Percentiles rank a stretch among this genome's conserved stretches.
Evolutionary conservation across 92 coral and sea anemone species (phyloP).

Genomic region (Diadumene lineata): DNA sequence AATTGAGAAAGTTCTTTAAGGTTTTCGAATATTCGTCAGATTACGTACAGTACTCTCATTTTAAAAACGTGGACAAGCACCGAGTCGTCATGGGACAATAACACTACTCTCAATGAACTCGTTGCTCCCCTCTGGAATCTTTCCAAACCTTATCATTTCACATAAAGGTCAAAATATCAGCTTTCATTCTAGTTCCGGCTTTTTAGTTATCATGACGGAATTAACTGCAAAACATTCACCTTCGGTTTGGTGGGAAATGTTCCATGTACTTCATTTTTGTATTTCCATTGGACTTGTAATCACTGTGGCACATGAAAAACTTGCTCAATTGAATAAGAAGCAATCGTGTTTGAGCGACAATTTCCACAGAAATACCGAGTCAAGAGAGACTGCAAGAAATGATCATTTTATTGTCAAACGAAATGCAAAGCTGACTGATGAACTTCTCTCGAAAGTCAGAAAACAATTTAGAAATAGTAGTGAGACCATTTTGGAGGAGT

Average conservation of each 20-base stretch:
- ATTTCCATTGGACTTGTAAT: constrained; percentile 13
- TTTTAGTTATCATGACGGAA: no score
- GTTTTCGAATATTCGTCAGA: no score
- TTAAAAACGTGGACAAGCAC: no score
- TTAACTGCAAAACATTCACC: neutral
- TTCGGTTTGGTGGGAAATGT: neutral
- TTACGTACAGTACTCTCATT: no score
- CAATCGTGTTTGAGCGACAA: neutral
- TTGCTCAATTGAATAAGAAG: neutral
- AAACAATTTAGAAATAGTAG: neutral
- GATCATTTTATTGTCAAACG: neutral
- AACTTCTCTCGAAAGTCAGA: neutral
- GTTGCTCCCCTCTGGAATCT: no score
- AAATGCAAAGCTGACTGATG: neutral
- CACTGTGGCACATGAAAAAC: neutral
- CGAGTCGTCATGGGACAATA: no score
- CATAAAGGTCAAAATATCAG: no score
- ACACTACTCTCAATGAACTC: no score
- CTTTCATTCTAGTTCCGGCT: no score
- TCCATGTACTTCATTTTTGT: constrained; percentile 7
- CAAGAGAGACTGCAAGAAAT: neutral
- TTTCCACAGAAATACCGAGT: neutral
- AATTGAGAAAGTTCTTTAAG: no score
- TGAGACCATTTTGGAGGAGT: neutral
- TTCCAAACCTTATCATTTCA: no score